Percentiles rank a stretch among this genome's conserved stretches.
These are phyloP conservation scores for Drosophila tani DNA, from an alignment of 1,140 invertebrate species.

Conservation along the genomic window DNA sequence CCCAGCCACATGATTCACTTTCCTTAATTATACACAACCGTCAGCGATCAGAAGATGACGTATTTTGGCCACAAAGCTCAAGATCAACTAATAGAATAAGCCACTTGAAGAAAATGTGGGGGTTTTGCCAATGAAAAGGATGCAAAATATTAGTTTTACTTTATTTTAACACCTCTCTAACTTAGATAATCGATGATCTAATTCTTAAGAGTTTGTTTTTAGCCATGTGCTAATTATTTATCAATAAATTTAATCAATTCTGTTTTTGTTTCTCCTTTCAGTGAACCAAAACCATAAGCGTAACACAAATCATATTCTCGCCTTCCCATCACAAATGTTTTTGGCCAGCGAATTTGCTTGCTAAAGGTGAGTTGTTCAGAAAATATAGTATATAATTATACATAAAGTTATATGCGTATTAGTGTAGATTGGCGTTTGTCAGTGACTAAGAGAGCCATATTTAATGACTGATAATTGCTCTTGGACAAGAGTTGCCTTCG, in stretches of 20 bases:
- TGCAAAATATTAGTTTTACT: neutral
- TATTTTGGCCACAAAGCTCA: constrained; percentile 44
- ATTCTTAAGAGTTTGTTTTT: neutral
- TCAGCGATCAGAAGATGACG: constrained; percentile 54
- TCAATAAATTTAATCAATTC: constrained; percentile 17
- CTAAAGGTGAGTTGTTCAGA: constrained; percentile 68
- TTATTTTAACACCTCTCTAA: neutral
- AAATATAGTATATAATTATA: constrained; percentile 22
- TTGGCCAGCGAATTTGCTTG: constrained; percentile 49
- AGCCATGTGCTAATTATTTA: neutral
- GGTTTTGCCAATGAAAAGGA: neutral
- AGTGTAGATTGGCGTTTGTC: constrained; percentile 44
- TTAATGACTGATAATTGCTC: constrained; percentile 48
- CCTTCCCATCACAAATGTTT: constrained; percentile 58
- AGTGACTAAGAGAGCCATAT: constrained; percentile 41
- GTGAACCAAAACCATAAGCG: constrained; percentile 39
- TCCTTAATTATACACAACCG: constrained; percentile 41
- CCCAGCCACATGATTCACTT: constrained; percentile 56
- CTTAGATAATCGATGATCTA: neutral
- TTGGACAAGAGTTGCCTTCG: constrained; percentile 17
- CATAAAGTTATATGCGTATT: constrained; percentile 22
- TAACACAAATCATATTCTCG: constrained; percentile 37
- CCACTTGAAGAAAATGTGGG: constrained; percentile 35
- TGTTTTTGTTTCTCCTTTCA: constrained; percentile 47
- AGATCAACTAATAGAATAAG: constrained; percentile 16